Evolutionary conservation across 2,797 vertebrate genomes (phyloP).

Genomic region (Botia kubotai): DNA sequence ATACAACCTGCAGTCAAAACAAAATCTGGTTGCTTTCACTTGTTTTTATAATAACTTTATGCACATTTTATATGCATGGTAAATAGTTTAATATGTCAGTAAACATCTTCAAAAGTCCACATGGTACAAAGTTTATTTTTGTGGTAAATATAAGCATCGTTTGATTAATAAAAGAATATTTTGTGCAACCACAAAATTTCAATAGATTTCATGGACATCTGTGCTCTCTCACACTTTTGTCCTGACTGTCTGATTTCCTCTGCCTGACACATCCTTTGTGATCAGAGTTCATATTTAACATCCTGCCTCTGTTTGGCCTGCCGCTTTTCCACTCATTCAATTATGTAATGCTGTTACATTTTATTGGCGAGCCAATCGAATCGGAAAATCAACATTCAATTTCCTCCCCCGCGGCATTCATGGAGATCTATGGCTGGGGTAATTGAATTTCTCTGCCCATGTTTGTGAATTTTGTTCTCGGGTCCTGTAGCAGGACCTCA

Average conservation of each 20-base stretch:
- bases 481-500: constrained; percentile 58
- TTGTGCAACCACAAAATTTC: not conserved
- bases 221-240: not conserved
- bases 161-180: not conserved
- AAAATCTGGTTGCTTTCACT: not conserved
- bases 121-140: not conserved
- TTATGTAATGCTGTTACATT: constrained; percentile 63
- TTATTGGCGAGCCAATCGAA: constrained; percentile 55
- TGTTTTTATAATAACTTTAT: not conserved
- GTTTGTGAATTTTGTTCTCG: constrained; percentile 64
- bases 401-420: constrained; percentile 63
- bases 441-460: constrained; percentile 70
- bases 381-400: constrained; percentile 68
- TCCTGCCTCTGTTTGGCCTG: constrained; percentile 46
- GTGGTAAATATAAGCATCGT: not conserved
- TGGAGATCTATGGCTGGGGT: constrained; percentile 67
- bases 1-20: not conserved
- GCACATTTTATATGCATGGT: not conserved
- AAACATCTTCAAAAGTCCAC: not conserved
- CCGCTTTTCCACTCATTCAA: constrained; percentile 52
- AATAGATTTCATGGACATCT: not conserved
- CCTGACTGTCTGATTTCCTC: constrained; percentile 12
- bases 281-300: constrained; percentile 34
- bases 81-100: not conserved
- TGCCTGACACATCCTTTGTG: not conserved